These are phyloP conservation scores for Yponomeuta cagnagella DNA, from an alignment of 2,888 invertebrate species.

Conservation along the genomic window DNA sequence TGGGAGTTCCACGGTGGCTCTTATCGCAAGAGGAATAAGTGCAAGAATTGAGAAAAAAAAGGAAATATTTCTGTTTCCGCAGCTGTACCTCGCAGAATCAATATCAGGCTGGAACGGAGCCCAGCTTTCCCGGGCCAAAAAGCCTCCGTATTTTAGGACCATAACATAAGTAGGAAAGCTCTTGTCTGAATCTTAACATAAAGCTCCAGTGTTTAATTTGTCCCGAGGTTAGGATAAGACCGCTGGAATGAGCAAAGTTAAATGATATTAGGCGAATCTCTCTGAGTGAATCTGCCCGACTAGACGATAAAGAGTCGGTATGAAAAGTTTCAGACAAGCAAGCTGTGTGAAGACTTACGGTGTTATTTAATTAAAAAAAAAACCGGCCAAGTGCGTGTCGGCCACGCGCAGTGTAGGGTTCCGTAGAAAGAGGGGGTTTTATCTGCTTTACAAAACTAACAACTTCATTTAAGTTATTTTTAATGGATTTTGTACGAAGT, in stretches of 20 bases:
- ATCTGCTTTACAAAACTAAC: too few species aligned
- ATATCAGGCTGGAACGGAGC: constrained; percentile 12
- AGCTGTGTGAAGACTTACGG: neutral
- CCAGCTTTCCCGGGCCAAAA: neutral
- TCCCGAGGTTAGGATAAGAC: neutral
- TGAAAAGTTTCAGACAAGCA: neutral
- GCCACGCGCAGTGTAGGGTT: too few species aligned
- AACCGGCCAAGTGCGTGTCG: too few species aligned
- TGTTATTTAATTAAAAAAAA: too few species aligned
- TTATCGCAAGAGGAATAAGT: too few species aligned
- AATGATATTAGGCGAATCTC: neutral
- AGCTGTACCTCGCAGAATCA: constrained; percentile 9
- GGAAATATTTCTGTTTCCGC: neutral
- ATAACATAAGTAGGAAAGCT: neutral
- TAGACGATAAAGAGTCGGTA: neutral
- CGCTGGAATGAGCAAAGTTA: neutral
- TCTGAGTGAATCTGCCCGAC: neutral
- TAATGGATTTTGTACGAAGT: too few species aligned
- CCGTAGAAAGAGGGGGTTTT: too few species aligned
- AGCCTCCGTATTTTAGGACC: neutral
- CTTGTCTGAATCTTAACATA: neutral
- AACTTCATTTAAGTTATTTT: too few species aligned
- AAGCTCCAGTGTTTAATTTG: neutral
- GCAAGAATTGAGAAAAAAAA: too few species aligned
- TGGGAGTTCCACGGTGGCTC: too few species aligned